These are phyloP conservation scores for Microvelia longipes DNA, from an alignment of 1,140 invertebrate species.

Conservation along the genomic window DNA sequence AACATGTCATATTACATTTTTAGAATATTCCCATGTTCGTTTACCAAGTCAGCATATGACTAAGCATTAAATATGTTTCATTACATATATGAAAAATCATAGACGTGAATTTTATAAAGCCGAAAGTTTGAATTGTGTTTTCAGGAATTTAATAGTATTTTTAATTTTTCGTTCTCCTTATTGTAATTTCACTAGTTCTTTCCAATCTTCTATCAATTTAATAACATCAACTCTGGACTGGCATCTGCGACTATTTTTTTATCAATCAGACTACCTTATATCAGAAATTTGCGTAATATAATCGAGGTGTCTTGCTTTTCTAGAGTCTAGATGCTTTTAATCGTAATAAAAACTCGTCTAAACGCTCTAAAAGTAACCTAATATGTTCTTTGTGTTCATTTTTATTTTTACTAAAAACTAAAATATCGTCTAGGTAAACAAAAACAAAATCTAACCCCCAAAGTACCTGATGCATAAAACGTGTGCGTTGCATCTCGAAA, in stretches of 20 bases:
- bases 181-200: neutral
- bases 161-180: too few species aligned
- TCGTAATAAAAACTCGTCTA: neutral
- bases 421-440: constrained; percentile 34
- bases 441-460: constrained; percentile 22
- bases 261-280: neutral
- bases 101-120: too few species aligned
- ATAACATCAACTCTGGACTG: neutral
- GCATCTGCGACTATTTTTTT: neutral
- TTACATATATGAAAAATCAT: too few species aligned
- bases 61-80: too few species aligned
- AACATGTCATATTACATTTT: too few species aligned
- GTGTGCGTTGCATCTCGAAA: constrained; percentile 29
- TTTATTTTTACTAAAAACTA: constrained; percentile 18
- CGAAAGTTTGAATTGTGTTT: too few species aligned
- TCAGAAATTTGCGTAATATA: neutral
- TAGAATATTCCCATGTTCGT: too few species aligned
- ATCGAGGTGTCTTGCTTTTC: neutral
- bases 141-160: too few species aligned
- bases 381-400: neutral
- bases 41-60: too few species aligned
- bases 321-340: neutral
- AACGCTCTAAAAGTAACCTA: neutral
- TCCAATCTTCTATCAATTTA: neutral
- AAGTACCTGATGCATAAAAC: constrained; percentile 30